Conservation (phyloP, 2,113 vertebrate species). For the Ovibos moschatus region DNA sequence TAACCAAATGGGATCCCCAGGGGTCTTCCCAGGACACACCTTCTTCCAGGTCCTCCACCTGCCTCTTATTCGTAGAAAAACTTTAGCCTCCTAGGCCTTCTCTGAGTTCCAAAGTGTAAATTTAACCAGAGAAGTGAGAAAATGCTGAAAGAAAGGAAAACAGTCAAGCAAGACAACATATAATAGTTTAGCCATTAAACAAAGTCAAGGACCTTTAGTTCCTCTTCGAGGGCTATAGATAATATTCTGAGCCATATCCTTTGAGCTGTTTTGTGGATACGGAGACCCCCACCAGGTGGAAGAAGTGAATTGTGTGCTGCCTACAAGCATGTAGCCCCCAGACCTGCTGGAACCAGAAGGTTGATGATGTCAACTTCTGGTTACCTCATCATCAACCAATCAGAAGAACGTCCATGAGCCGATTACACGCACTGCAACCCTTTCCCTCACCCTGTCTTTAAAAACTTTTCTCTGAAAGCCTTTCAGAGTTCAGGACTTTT, state of each 20-base stretch:
- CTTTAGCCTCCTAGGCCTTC: background rate
- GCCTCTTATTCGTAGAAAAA: background rate
- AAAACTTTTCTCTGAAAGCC: background rate
- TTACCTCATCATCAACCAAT: background rate
- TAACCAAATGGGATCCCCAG: background rate
- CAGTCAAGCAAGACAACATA: background rate
- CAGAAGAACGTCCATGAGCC: background rate
- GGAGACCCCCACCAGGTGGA: background rate
- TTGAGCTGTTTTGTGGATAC: background rate
- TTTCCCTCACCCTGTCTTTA: background rate
- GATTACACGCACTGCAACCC: fast-evolving
- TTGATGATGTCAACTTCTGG: background rate
- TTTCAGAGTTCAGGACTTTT: background rate
- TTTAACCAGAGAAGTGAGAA: background rate
- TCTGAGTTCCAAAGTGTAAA: background rate
- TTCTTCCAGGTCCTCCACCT: background rate
- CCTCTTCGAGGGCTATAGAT: background rate
- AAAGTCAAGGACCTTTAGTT: background rate
- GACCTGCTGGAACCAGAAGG: background rate
- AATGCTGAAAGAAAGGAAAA: background rate
- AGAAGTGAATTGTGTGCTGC: background rate
- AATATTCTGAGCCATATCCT: background rate
- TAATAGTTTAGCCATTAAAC: background rate
- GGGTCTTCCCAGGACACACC: background rate
- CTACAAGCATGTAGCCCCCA: background rate